These are phyloP conservation scores for Chrysolina oricalcia DNA, from an alignment of 2,888 invertebrate genomes.

Conservation along the genomic window DNA sequence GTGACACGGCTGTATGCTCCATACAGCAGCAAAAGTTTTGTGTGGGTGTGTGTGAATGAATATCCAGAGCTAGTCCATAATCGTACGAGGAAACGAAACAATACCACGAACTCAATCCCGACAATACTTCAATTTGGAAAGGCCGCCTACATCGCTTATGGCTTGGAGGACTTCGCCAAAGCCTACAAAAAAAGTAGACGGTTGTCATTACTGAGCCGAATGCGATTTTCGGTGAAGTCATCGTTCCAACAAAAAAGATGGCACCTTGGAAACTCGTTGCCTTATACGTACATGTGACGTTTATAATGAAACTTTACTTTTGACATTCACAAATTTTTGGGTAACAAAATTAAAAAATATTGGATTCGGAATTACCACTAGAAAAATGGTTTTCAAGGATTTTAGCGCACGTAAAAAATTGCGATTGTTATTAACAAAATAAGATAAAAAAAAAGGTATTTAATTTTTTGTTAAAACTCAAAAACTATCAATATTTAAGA, in stretches of 20 bases:
- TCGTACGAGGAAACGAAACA: slow-evolving; percentile 49
- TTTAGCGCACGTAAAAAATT: too few species aligned
- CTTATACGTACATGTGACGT: too few species aligned
- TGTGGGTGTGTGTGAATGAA: slow-evolving; percentile 41
- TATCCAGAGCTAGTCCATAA: slow-evolving; percentile 58
- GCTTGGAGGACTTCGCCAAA: not conserved
- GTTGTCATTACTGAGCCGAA: not conserved
- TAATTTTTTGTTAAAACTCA: too few species aligned
- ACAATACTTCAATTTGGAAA: slow-evolving; percentile 6
- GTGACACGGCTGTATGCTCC: slow-evolving; percentile 62
- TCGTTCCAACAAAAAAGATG: not conserved
- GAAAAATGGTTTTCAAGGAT: too few species aligned
- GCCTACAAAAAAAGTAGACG: not conserved
- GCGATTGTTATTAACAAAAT: too few species aligned
- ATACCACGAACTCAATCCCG: slow-evolving; percentile 14
- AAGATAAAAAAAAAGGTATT: too few species aligned
- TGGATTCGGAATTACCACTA: too few species aligned
- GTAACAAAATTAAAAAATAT: too few species aligned
- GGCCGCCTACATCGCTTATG: not conserved
- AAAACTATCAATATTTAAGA: too few species aligned
- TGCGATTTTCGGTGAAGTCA: not conserved
- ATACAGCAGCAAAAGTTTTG: slow-evolving; percentile 59
- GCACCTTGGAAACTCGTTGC: too few species aligned
- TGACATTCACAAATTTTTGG: too few species aligned
- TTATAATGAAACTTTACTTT: too few species aligned